Evolutionary conservation across 2,797 vertebrate species (phyloP), one percentile per base, ranked within the genome.

Genomic region (Nyctibius grandis): DNA sequence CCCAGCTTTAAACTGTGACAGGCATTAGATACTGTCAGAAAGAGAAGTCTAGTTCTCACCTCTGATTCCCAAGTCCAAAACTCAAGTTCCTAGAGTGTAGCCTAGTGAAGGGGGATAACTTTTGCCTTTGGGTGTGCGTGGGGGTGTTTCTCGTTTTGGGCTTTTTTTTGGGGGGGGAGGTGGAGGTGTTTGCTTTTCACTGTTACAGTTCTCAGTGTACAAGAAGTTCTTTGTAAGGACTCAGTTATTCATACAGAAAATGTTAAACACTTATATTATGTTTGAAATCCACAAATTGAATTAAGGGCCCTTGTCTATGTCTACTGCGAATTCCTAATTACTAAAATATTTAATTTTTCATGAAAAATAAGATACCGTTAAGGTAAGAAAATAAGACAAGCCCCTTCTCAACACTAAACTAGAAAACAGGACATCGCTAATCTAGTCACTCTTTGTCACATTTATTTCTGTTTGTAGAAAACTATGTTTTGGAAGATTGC

Each of bases 381-480:
- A 25, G 12, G 16, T 31, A 42, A 47, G 25, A 73, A 89, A 64
- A 10, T 40, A 73, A 34, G 3, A 31, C 1, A 0, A 50, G 5
- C 2, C 7, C 15, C 14, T 83, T 42, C 33, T 61, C 12, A 26
- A 6, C 4, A 17, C 34, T 79, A 36, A 91, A 80, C 6, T 59
- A 59, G 22, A 74, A 88, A 20, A 36, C 1, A 60, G 3, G 5
- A 5, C 21, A 70, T 25, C 91, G 40, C n/a, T 84, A 44, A 48
- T 81, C 40, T 72, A 72, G 34, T 73, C 31, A 75, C 6, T 56
- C 33, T 69, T 72, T 42, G 8, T 29, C 22, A 45, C 8, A 89
- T 93, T 95, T 87, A n/a, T 78, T 84, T 89, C 75, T 89, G 11
- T 13, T 68, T 65, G 40, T 60, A 22, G 31, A 85, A 88, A 94